Base-by-base conservation (phyloP, 92 coral and sea anemone genomes). In the Heliopora coerulea region DNA sequence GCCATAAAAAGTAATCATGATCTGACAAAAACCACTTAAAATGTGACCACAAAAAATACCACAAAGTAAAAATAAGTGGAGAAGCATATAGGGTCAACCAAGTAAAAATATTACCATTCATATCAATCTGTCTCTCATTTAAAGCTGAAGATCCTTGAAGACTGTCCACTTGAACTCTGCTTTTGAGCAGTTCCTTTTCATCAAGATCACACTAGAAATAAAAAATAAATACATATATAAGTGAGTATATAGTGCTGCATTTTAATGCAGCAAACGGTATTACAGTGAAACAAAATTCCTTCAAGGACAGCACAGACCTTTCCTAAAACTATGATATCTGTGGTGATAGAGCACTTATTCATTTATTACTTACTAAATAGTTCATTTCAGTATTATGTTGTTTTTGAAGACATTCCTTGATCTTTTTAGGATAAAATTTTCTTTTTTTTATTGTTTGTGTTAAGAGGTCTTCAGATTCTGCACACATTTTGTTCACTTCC, bases 401-500 rank as follows among this genome's bases (percentile, higher is more conserved):
- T 34, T 65, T 72, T 17, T 59, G 79, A 41, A 90, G 72, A 27
- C 78, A 65, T n/a, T 83, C 83, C 18, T 83, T 76, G 21, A 95
- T 82, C 54, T 75, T 65, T 24, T 86, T 91, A 29, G 99, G 99
- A 65, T 86, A 95, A 13, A 37, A 41, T 59, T 95, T 95, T 19
- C 96, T 91, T 80, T 90, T 95, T 14, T 74, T 70, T 59, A 96
- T 83, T 11, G 91, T 88, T 26, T 77, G 74, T 79, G 87, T 82
- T 27, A 95, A 74, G 31, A 88, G 65, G 27, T 86, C 95, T 67
- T 90, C 99, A 32, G 91, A 60, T 20, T 83, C 79, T n/a, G 89
- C 79, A 87, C 96, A 95, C 86, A 90, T 68, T 46, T 79, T 78
- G 52, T 81, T 65, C 13, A 88, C 91, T 82, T 90, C 89, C n/a